Base-by-base conservation (phyloP, 2,113 vertebrate species). In the Tragelaphus scriptus region DNA sequence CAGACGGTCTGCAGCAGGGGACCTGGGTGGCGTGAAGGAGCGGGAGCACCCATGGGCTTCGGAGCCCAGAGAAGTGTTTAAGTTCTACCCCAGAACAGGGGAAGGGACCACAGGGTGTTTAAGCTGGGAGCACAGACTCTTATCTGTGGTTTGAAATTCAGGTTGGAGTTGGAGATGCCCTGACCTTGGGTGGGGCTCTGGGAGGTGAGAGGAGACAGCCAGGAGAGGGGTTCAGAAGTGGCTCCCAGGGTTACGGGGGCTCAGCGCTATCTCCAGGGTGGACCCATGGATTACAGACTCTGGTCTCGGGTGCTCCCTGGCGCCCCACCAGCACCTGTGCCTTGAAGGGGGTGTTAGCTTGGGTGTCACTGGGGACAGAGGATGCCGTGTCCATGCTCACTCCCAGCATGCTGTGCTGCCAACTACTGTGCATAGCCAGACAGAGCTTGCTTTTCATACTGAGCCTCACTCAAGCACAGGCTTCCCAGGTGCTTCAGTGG, bases 371-470 rank as follows among this genome's bases (percentile, higher is more conserved):
- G 65, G 55, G 61, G 55, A 80, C 44, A 51, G 79, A 56, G 82
- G 51, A 25, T 11, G 49, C 26, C 0, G 2, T 7, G 5, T 21
- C 9, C 71, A 8, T 13, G 10, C 3, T 51, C 2, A 2, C 49
- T 10, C 49, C 59, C 36, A 49, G 7, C 17, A 51, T 19, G 36
- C 63, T 26, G n/a, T 0, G 2, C 30, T 2, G 7, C 63, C 15
- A 16, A 65, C 63, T n/a, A n/a, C 30, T 6, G 6, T 17, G 4
- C 0, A 1, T 23, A 15, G 17, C 87, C 87, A 61, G 53, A 47
- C 0, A 0, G 71, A 53, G 19, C 25, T 55, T 30, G 36, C 15
- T 47, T 55, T 16, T 8, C 32, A 23, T 25, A 13, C 25, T 2
- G 6, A 91, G 36, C 51, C 32, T 68, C 25, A 0, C 44, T 17